phyloP scores from a whole-genome alignment of 1,140 invertebrate genomes.

The Drosophila lowei region DNA sequence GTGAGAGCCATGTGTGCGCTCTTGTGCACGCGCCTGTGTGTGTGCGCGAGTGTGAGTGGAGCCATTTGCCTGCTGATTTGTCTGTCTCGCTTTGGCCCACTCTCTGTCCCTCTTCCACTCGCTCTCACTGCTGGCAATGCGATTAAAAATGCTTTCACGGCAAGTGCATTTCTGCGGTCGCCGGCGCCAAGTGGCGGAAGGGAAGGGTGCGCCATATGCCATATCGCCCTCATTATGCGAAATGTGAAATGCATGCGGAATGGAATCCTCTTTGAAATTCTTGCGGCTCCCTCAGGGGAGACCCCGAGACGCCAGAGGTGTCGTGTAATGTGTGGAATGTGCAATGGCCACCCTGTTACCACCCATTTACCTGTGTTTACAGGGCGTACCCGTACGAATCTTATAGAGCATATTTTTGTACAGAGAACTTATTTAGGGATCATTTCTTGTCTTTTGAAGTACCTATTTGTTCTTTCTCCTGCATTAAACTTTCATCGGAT shows the following conservation, averaged over 20 bases:
- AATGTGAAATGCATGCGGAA: slow-evolving; percentile 44
- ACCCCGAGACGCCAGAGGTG: slow-evolving; percentile 16
- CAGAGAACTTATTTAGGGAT: too few relatives aligned
- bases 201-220: slow-evolving; percentile 15
- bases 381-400: too few relatives aligned
- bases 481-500: too few relatives aligned
- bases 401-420: too few relatives aligned
- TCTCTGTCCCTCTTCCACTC: background rate
- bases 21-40: slow-evolving; percentile 1
- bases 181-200: slow-evolving; percentile 9
- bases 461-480: too few relatives aligned
- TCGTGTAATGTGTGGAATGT: slow-evolving; percentile 1
- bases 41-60: slow-evolving; percentile 7
- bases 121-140: slow-evolving; percentile 48
- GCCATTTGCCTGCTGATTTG: slow-evolving; percentile 26
- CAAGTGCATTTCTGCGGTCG: slow-evolving; percentile 78
- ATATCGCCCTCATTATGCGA: slow-evolving; percentile 70
- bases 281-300: slow-evolving; percentile 12
- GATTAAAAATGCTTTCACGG: slow-evolving; percentile 82
- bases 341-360: too few relatives aligned
- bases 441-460: too few relatives aligned
- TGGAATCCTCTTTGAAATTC: slow-evolving; percentile 30
- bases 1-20: background rate
- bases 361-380: too few relatives aligned
- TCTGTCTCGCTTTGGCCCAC: slow-evolving; percentile 22